A percentile compares a stretch with the other conserved stretches of the same genome.
Conservation (phyloP, 2,797 vertebrate species). For the Channa striata region DNA sequence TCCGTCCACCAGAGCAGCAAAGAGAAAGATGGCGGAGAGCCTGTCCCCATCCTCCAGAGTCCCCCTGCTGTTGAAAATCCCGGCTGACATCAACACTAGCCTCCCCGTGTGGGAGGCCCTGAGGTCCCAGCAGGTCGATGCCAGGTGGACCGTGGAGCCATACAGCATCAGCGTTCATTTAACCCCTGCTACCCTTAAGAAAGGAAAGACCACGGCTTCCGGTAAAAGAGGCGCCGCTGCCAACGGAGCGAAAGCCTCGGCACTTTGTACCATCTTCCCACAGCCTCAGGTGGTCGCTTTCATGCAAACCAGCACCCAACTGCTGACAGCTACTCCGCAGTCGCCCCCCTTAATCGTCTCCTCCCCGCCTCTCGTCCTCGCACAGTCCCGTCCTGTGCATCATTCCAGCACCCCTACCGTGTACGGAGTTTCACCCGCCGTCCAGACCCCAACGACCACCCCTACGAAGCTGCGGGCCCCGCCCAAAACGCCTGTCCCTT, state of each 20-base stretch:
- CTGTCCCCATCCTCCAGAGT: slow-evolving; percentile 12
- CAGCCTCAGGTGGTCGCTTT: slow-evolving; percentile 18
- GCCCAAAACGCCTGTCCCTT: rapidly evolving
- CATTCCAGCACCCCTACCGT: not conserved
- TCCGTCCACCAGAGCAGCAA: slow-evolving; percentile 16
- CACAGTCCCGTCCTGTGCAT: not conserved
- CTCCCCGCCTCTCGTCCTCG: slow-evolving; percentile 42
- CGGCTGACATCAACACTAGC: slow-evolving; percentile 41
- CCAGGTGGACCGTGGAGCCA: slow-evolving; percentile 62
- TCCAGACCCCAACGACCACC: not conserved
- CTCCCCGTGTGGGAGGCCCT: slow-evolving; percentile 72
- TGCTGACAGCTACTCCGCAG: rapidly evolving
- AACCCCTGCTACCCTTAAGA: slow-evolving; percentile 27
- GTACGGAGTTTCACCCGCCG: not conserved
- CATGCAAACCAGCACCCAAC: slow-evolving; percentile 3
- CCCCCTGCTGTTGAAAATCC: slow-evolving; percentile 47
- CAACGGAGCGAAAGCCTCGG: not conserved
- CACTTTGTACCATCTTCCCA: not conserved
- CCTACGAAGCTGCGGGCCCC: not conserved
- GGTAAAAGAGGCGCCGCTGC: not conserved
- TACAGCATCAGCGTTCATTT: slow-evolving; percentile 57
- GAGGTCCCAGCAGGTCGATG: slow-evolving; percentile 39
- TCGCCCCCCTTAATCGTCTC: slow-evolving; percentile 10
- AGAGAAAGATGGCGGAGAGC: slow-evolving; percentile 34
- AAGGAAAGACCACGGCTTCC: not conserved